A percentile compares a stretch with the other conserved stretches of the same genome.
These are phyloP conservation scores for Scelioninae gen. 1 DNA, from an alignment of 2,888 invertebrate genomes.

Conservation along the genomic window DNA sequence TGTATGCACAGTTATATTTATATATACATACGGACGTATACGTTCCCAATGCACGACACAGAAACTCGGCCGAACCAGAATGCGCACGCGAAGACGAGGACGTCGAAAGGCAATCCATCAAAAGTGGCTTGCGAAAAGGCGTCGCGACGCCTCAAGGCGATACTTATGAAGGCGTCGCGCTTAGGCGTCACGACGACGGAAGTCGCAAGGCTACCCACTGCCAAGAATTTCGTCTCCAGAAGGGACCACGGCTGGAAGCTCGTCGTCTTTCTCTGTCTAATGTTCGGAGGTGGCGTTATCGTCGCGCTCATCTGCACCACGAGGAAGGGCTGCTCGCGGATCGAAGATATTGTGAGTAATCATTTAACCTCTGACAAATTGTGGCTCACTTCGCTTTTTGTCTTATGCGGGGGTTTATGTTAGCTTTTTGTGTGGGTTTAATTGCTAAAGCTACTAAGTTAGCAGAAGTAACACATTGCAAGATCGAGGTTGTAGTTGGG, in stretches of 20 bases:
- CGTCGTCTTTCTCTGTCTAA: conserved; percentile 80
- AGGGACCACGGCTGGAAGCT: conserved; percentile 83
- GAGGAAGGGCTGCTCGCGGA: conserved; percentile 81
- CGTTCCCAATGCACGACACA: conserved; percentile 69
- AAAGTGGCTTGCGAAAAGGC: conserved; percentile 83
- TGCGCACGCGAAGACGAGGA: conserved; percentile 79
- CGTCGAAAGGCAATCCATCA: conserved; percentile 78
- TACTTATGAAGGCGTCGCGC: conserved; percentile 80
- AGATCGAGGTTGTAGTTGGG: no score
- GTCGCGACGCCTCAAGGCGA: conserved; percentile 78
- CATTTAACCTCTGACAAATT: conserved; percentile 13
- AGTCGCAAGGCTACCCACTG: conserved; percentile 78
- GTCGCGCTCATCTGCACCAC: conserved; percentile 82
- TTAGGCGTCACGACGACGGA: conserved; percentile 80
- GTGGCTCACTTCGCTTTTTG: not conserved
- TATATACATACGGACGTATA: conserved; percentile 45
- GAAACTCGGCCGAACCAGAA: conserved; percentile 74
- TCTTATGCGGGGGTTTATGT: no score
- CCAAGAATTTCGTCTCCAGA: conserved; percentile 80
- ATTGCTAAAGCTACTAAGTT: no score
- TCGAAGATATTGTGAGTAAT: conserved; percentile 82
- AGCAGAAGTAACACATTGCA: no score
- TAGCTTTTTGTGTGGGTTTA: no score
- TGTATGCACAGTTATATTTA: conserved; percentile 47
- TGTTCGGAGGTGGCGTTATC: conserved; percentile 82